Base-by-base conservation (phyloP, 2,888 invertebrate species). In the Punctoribates punctum region DNA sequence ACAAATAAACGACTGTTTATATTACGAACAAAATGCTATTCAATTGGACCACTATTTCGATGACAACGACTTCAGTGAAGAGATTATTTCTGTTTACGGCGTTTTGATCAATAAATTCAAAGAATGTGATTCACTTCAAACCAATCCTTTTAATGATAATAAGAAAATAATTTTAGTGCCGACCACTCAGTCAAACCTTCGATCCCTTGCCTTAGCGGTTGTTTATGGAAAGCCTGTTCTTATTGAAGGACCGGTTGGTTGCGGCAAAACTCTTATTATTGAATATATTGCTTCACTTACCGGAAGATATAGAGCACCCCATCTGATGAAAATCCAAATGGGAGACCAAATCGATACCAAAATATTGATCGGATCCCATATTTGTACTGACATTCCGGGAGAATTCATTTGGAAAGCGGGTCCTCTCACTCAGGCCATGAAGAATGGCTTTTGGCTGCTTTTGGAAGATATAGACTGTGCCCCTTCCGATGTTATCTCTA, bases 321-420 rank as follows among this genome's bases (percentile, higher is more conserved):
- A 87, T 73, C 88, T 93, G 74, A 87, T 93, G 78, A 92, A 94
- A 84, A 90, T 99, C 34, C 98, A 99, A 82, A 86, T 99, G 42
- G 96, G 97, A 8, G 97, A 98, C 85, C 95, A 99, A 85, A 95
- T 95, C 1, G 98, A 99, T 83, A 92, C 95, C 74, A 93, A 96
- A 85, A 83, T 94, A 88, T 85, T 99, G 74, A 85, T 99, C 11
- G 99, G 99, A 0, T 90, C 91, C 0, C 96, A 96, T 83, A 88
- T 92, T 80, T 98, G 97, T 83, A 96, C 98, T 0, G 96, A 97
- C 83, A 88, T 96, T 73, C 97, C 97, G 0, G 99, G 99, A 17
- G 95, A 99, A 85, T 99, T 99, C 86, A 86, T 94, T 25, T 99
- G 98, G 98, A 89, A 92, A 80, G 91, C 96, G 1, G 97, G 97